A percentile compares a stretch with the other conserved stretches of the same genome.
Conservation (phyloP, 92 coral and sea anemone genomes). For the Phenganax marumi region DNA sequence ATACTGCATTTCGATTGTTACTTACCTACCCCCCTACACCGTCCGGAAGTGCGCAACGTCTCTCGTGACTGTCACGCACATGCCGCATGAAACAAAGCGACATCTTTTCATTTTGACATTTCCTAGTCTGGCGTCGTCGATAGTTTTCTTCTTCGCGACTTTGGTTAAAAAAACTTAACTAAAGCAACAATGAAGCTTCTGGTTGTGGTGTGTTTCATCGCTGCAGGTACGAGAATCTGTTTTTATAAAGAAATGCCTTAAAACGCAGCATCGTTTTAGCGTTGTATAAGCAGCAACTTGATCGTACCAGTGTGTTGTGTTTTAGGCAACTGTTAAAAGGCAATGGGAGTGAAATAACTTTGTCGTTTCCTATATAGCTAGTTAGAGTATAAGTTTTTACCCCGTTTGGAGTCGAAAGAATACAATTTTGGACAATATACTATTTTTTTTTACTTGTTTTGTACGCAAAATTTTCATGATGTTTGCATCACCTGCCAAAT, state of each 20-base stretch:
- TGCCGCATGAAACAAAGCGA: neutral
- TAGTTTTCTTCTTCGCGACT: neutral
- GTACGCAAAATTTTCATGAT: too few species aligned
- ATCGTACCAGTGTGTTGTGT: neutral
- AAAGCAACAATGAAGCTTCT: slow-evolving; percentile 28
- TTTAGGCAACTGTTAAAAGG: too few species aligned
- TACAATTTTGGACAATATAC: too few species aligned
- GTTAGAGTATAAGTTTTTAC: too few species aligned
- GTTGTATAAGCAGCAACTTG: neutral
- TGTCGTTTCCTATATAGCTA: too few species aligned
- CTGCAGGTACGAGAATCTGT: slow-evolving; percentile 18
- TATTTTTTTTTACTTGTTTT: too few species aligned
- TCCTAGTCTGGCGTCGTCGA: neutral
- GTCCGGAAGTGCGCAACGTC: too few species aligned
- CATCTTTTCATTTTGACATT: neutral
- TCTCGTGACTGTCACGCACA: neutral
- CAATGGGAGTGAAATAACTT: too few species aligned
- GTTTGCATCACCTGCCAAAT: too few species aligned
- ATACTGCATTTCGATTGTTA: too few species aligned
- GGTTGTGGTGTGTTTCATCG: slow-evolving; percentile 19
- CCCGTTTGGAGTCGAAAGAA: too few species aligned
- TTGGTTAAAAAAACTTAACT: neutral
- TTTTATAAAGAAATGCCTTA: neutral
- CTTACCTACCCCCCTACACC: too few species aligned
- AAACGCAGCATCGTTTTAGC: neutral